Evolutionary conservation across 2,888 invertebrate species (phyloP), one percentile per base, ranked within the genome.

Genomic region (Notocelia uddmanniana): DNA sequence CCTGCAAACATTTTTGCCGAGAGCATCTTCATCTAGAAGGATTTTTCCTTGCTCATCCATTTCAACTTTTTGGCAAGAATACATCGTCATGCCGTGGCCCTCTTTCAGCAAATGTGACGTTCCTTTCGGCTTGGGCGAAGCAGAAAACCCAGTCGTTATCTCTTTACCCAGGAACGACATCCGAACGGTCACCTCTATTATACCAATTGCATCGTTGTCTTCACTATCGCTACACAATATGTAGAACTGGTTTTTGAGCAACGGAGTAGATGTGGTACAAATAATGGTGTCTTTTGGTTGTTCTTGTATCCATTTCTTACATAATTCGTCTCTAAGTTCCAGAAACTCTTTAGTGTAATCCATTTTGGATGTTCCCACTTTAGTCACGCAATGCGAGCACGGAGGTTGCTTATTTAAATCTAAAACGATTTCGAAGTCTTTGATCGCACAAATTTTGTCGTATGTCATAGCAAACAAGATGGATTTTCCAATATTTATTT

Each of bases 161-260:
- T 93, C 93, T 80, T 93, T 92, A 3, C 93, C 93, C 10, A 93
- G 85, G 75, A 93, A 93, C 1, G 93, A 93, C 90, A 93, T 89
- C 62, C 93, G 83, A 5, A 85, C 82, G 3, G 92, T 86, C 10
- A 92, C 85, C 80, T 93, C 92, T 68, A 93, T 89, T 19, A 93
- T 83, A 37, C 93, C 93, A 73, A 93, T 92, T 0, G 90, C 85
- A 68, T 93, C 92, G 55, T 80, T 81, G 62, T 83, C 81, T 15
- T 86, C 85, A 21, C 78, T 79, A 15, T 86, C 87, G 15, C 90
- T 86, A 72, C 90, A 90, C 1, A 85, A 83, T 54, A 93, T 82
- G 74, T 92, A 90, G 76, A 89, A 92, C 83, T 92, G 85, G 74
- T 89, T 91, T 78, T 89, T 92, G 13, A 85, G 81, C 48, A 92